Percentiles rank a stretch among this genome's conserved stretches.
Conservation (phyloP, 2,797 vertebrate genomes). For the Sparidentex hasta region DNA sequence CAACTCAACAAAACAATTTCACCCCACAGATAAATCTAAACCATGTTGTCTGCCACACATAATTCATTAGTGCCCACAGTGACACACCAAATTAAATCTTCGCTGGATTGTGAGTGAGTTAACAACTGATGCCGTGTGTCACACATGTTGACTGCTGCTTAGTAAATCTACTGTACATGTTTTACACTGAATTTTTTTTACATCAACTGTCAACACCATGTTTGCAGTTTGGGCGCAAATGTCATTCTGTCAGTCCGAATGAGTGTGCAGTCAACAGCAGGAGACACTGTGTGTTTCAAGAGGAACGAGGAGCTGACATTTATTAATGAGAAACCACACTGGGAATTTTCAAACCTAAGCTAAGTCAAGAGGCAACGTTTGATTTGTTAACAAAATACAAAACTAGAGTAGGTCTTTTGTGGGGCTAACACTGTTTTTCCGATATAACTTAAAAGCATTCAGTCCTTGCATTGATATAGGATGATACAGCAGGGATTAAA, state of each 20-base stretch:
- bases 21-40: background rate
- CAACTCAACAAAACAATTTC: background rate
- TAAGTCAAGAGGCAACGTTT: constrained; percentile 19
- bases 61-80: background rate
- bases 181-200: constrained; percentile 27
- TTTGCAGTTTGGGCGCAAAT: constrained; percentile 63
- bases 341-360: constrained; percentile 43
- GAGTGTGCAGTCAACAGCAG: constrained; percentile 57
- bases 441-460: constrained; percentile 23
- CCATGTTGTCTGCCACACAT: constrained; percentile 1
- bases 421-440: constrained; percentile 18
- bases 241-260: constrained; percentile 65
- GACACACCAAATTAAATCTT: background rate
- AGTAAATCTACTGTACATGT: constrained; percentile 30
- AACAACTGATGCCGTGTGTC: background rate
- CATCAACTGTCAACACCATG: constrained; percentile 52
- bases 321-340: constrained; percentile 58
- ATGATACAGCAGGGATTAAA: constrained; percentile 8
- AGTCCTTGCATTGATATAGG: background rate
- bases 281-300: constrained; percentile 40
- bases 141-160: constrained; percentile 22
- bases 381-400: constrained; percentile 12
- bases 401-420: background rate
- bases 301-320: constrained; percentile 57
- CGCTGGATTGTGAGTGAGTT: constrained; percentile 3